These are phyloP conservation scores for Nematopogon swammerdamellus DNA, from an alignment of 2,888 invertebrate genomes.

Conservation along the genomic window DNA sequence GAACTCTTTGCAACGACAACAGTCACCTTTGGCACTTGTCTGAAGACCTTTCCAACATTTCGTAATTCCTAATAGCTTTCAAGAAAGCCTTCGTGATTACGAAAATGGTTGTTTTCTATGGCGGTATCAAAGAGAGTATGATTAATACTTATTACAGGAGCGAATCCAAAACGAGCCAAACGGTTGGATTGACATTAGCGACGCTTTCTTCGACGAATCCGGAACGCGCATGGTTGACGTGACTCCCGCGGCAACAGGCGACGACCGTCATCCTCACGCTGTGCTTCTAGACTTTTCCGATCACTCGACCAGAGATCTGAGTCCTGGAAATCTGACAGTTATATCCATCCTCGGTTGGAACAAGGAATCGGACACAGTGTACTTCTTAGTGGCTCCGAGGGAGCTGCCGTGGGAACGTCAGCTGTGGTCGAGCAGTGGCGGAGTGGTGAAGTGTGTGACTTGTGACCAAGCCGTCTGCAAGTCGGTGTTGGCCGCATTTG, in stretches of 20 bases:
- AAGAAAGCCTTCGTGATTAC: no score
- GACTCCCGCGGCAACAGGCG: constrained; percentile 27
- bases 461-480: constrained; percentile 67
- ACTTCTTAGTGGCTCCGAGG: constrained; percentile 65
- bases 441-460: constrained; percentile 58
- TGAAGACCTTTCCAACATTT: neutral
- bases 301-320: constrained; percentile 36
- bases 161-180: constrained; percentile 41
- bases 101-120: no score
- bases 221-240: constrained; percentile 45
- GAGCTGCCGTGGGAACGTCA: constrained; percentile 68
- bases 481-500: constrained; percentile 54
- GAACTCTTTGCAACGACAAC: no score
- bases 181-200: constrained; percentile 68
- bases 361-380: constrained; percentile 53
- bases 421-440: constrained; percentile 56
- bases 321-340: constrained; percentile 59
- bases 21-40: neutral
- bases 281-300: constrained; percentile 29
- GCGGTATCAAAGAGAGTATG: no score
- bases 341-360: constrained; percentile 61
- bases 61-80: neutral
- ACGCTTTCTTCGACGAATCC: constrained; percentile 49
- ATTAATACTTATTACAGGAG: neutral
- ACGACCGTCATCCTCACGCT: constrained; percentile 44